phyloP scores from a whole-genome alignment of 2,113 vertebrate species.

The Oncorhynchus mykiss region DNA sequence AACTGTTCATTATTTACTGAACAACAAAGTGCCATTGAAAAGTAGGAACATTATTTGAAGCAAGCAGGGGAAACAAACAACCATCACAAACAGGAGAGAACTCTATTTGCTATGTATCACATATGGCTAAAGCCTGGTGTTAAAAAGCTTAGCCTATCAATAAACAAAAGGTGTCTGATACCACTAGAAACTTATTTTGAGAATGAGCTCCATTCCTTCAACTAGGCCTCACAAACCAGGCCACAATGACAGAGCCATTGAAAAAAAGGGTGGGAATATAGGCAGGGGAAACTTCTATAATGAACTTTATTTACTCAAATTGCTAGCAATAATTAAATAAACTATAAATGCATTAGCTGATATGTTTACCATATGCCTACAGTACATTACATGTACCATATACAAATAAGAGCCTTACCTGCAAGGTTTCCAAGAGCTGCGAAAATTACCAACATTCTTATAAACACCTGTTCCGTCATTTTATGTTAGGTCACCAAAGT shows the following conservation, averaged over 20 bases:
- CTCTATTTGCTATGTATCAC: background rate
- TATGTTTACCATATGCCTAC: no score
- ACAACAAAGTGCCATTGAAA: background rate
- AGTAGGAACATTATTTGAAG: background rate
- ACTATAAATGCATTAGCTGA: no score
- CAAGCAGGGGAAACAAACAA: background rate
- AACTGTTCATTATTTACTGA: background rate
- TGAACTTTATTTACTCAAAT: background rate
- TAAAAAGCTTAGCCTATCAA: background rate
- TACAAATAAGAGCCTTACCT: slow-evolving; percentile 49
- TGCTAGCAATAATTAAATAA: no score
- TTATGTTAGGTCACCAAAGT: background rate
- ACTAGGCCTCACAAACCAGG: background rate
- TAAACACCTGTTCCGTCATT: slow-evolving; percentile 26
- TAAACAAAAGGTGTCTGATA: background rate
- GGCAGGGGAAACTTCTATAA: background rate
- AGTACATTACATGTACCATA: background rate
- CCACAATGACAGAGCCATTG: background rate
- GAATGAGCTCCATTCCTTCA: background rate
- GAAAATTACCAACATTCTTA: background rate
- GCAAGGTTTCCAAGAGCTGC: slow-evolving; percentile 39
- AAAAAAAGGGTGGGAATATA: background rate
- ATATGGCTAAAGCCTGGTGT: background rate
- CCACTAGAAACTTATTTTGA: no score
- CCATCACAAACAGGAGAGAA: background rate